Evolutionary conservation across 2,113 vertebrate species (phyloP).

Genomic region (Ursus arctos): DNA sequence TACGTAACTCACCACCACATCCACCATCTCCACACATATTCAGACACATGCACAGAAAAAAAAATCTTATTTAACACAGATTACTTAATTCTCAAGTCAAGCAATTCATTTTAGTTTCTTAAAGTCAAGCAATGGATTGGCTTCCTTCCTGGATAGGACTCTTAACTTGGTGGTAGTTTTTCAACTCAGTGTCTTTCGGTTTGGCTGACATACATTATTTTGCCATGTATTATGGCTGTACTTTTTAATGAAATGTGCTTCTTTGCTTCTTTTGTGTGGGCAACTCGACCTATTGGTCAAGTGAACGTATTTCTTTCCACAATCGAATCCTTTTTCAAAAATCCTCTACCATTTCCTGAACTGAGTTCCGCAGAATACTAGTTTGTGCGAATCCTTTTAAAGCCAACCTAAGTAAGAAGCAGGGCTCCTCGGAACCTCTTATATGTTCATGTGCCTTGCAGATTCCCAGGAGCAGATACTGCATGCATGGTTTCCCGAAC

Average conservation of each 20-base stretch:
- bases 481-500: neutral
- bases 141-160: neutral
- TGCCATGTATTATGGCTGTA: neutral
- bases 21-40: too few species aligned
- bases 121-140: neutral
- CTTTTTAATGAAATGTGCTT: neutral
- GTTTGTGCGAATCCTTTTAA: neutral
- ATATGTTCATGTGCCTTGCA: neutral
- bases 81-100: neutral
- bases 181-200: neutral
- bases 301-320: neutral
- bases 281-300: neutral
- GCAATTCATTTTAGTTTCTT: neutral
- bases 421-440: neutral
- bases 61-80: neutral
- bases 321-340: neutral
- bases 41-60: conserved; percentile 23
- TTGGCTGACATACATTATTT: neutral
- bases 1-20: neutral
- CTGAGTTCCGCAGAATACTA: neutral
- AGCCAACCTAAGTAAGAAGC: neutral
- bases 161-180: neutral
- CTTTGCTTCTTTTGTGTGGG: neutral
- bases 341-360: neutral
- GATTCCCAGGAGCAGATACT: neutral